Conservation (phyloP, 2,888 invertebrate genomes). For the Portevinia maculata region DNA sequence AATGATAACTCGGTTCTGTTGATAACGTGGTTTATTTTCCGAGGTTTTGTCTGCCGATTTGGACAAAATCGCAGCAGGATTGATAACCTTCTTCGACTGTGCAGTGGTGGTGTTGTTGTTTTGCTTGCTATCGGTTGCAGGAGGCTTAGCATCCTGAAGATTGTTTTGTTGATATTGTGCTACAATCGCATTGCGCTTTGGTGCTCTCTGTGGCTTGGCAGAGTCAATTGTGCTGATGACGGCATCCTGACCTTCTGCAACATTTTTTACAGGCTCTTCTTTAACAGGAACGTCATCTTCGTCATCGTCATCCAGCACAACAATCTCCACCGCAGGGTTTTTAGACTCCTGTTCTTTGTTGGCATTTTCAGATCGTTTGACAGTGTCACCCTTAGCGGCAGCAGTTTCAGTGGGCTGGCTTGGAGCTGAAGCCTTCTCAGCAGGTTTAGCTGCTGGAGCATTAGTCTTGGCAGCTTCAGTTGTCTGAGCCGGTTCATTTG, state of each 20-base stretch:
- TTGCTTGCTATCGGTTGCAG: slow-evolving; percentile 4
- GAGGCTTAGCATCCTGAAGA: background rate
- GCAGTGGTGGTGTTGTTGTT: background rate
- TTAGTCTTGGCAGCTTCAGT: background rate
- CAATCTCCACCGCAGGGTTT: slow-evolving; percentile 58
- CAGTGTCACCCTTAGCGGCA: background rate
- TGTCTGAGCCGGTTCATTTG: background rate
- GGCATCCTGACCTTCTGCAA: background rate
- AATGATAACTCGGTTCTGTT: slow-evolving; percentile 75
- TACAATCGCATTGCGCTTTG: slow-evolving; percentile 5
- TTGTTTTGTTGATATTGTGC: slow-evolving; percentile 12
- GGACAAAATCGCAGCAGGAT: slow-evolving; percentile 60
- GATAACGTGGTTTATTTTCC: slow-evolving; percentile 64
- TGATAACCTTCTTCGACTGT: slow-evolving; percentile 28
- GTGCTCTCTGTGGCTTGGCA: slow-evolving; percentile 38
- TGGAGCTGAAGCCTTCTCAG: background rate
- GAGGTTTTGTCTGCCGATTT: slow-evolving; percentile 19
- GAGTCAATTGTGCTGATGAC: slow-evolving; percentile 10
- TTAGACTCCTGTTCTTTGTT: background rate
- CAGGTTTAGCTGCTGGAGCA: slow-evolving; percentile 1
- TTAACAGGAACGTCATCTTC: slow-evolving; percentile 5
- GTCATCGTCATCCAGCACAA: slow-evolving; percentile 60
- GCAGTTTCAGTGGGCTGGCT: background rate
- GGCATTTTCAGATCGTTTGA: background rate
- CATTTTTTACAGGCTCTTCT: background rate